Conservation (phyloP, 2,888 invertebrate species). For the Eilema sororculum region DNA sequence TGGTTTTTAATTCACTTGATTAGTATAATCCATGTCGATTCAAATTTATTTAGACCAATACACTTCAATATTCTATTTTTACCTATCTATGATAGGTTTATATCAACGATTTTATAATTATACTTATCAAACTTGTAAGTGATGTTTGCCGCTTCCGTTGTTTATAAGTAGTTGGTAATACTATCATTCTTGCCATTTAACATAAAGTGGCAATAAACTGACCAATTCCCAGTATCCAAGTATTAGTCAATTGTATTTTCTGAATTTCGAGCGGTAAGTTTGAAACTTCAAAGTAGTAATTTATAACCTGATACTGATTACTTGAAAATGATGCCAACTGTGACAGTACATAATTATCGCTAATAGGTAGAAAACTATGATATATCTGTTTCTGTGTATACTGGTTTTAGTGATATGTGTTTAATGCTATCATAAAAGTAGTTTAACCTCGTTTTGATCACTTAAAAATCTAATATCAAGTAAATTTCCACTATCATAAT, state of each 20-base stretch:
- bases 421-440: not conserved
- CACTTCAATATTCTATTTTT: slow-evolving; percentile 15
- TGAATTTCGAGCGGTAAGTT: slow-evolving; percentile 12
- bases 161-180: slow-evolving; percentile 11
- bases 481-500: slow-evolving; percentile 16
- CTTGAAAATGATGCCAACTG: slow-evolving; percentile 4
- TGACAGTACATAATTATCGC: not conserved
- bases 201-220: slow-evolving; percentile 27
- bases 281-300: slow-evolving; percentile 7
- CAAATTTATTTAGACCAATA: slow-evolving; percentile 32
- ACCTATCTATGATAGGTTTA: not conserved
- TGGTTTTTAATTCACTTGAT: slow-evolving; percentile 39
- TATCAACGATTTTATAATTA: slow-evolving; percentile 6
- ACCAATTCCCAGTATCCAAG: slow-evolving; percentile 18
- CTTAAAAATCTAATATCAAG: slow-evolving; percentile 4
- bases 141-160: slow-evolving; percentile 17
- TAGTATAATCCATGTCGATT: slow-evolving; percentile 37
- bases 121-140: slow-evolving; percentile 10
- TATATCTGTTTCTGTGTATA: not conserved
- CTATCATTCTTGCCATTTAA: slow-evolving; percentile 10
- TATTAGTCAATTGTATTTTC: slow-evolving; percentile 19
- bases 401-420: not conserved
- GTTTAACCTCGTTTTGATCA: not conserved
- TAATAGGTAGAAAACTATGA: not conserved
- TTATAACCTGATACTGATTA: slow-evolving; percentile 5